Evolutionary conservation across 2,888 invertebrate species (phyloP).

Genomic region (Amphipoea lucens): DNA sequence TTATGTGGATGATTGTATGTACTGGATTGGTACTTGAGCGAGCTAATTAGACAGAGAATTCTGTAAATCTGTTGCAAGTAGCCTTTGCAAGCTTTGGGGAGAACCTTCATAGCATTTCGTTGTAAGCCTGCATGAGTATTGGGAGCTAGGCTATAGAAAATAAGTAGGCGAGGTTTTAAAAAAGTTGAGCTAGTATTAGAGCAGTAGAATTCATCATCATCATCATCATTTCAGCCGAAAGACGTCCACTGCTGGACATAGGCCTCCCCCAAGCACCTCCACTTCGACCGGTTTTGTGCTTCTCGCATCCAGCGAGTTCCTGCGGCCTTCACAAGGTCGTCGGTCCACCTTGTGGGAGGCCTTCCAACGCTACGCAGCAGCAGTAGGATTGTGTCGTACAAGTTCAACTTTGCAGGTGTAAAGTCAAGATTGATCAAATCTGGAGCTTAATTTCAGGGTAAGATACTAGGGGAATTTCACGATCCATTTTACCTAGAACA

Average conservation of each 20-base stretch:
- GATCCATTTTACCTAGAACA: neutral
- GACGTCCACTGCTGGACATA: too few species aligned
- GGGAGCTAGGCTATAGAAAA: neutral
- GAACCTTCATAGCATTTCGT: conserved; percentile 17
- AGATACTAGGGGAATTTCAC: neutral
- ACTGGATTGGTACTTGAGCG: conserved; percentile 8
- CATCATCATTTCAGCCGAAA: too few species aligned
- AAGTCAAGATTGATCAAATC: too few species aligned
- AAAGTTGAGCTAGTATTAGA: too few species aligned
- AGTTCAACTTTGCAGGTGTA: neutral
- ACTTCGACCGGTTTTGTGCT: too few species aligned
- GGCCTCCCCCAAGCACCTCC: too few species aligned
- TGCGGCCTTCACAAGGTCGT: too few species aligned
- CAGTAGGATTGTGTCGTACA: neutral
- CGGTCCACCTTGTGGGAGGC: too few species aligned
- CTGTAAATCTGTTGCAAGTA: conserved; percentile 41
- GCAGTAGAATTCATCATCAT: too few species aligned
- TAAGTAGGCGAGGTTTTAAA: neutral
- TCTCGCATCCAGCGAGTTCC: too few species aligned
- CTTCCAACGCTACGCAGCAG: too few species aligned
- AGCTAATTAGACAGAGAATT: conserved; percentile 36
- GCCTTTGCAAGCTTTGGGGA: conserved; percentile 16
- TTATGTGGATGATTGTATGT: neutral
- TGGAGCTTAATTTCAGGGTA: neutral
- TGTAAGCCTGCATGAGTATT: neutral